phyloP scores from a whole-genome alignment of 2,888 invertebrate genomes.

The Abscondita cerata region DNA sequence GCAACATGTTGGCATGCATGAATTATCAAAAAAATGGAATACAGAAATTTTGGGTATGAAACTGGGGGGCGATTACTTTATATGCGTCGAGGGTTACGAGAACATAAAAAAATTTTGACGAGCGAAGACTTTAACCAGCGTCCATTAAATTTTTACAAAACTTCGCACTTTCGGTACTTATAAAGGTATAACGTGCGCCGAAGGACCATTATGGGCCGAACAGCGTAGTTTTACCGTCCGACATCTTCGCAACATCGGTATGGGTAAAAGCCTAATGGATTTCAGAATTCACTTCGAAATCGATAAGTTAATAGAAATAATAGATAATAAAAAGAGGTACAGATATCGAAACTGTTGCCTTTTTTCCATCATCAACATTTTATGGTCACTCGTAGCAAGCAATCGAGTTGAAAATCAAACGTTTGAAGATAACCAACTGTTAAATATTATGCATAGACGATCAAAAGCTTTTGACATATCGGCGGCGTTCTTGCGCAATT shows the following conservation, averaged over 20 bases:
- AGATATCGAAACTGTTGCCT: conserved; percentile 57
- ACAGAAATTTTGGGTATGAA: conserved; percentile 65
- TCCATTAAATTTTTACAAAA: conserved; percentile 70
- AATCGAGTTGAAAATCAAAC: conserved; percentile 58
- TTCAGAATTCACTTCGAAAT: conserved; percentile 62
- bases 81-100: conserved; percentile 64
- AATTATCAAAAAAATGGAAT: conserved; percentile 60
- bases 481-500: conserved; percentile 60
- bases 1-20: conserved; percentile 61
- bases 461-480: conserved; percentile 61
- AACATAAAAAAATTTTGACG: conserved; percentile 63
- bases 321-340: conserved; percentile 43
- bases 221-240: conserved; percentile 62
- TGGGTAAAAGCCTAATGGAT: conserved; percentile 62
- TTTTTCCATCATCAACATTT: conserved; percentile 68
- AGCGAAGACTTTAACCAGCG: conserved; percentile 69
- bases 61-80: conserved; percentile 62
- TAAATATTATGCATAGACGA: conserved; percentile 61
- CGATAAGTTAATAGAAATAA: conserved; percentile 36
- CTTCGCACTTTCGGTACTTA: conserved; percentile 69
- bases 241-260: conserved; percentile 62
- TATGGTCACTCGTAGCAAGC: conserved; percentile 68
- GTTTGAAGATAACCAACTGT: conserved; percentile 55
- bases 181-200: conserved; percentile 67
- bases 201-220: conserved; percentile 63